Conservation (phyloP, 2,888 invertebrate genomes). For the Eupelmus urozonus region DNA sequence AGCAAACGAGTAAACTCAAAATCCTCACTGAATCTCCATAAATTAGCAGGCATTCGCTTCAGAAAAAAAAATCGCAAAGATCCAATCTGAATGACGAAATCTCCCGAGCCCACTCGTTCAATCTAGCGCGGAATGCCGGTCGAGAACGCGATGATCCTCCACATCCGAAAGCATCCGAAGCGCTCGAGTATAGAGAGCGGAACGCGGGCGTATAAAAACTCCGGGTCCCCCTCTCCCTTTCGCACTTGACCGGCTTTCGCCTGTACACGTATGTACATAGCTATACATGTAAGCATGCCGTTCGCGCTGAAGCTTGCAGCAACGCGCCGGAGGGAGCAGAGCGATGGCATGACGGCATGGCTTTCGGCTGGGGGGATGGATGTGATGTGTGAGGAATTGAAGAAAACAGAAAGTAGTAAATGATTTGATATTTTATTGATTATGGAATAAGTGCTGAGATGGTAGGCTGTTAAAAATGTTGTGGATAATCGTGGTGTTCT, state of each 20-base stretch:
- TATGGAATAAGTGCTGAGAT: too few relatives aligned
- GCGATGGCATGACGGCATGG: too few relatives aligned
- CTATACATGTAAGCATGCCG: too few relatives aligned
- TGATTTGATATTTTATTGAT: too few relatives aligned
- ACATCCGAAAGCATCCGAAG: constrained; percentile 9
- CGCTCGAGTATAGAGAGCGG: constrained; percentile 10
- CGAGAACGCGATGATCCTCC: background rate
- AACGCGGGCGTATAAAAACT: constrained; percentile 28
- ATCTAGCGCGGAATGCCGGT: constrained; percentile 17
- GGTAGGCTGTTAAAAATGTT: too few relatives aligned
- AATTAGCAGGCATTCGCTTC: background rate
- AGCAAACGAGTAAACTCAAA: background rate
- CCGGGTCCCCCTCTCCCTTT: background rate
- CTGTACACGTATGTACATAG: background rate
- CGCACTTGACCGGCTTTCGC: constrained; percentile 53
- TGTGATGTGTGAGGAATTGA: too few relatives aligned
- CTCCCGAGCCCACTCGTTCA: background rate
- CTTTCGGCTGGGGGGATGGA: too few relatives aligned
- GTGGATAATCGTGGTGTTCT: too few relatives aligned
- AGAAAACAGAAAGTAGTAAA: too few relatives aligned
- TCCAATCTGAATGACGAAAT: background rate
- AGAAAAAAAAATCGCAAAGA: background rate
- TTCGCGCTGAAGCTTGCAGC: background rate
- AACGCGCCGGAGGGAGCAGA: too few relatives aligned
- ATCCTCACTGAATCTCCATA: background rate